Conservation (phyloP, 2,888 invertebrate species). For the Syrphus vitripennis region DNA sequence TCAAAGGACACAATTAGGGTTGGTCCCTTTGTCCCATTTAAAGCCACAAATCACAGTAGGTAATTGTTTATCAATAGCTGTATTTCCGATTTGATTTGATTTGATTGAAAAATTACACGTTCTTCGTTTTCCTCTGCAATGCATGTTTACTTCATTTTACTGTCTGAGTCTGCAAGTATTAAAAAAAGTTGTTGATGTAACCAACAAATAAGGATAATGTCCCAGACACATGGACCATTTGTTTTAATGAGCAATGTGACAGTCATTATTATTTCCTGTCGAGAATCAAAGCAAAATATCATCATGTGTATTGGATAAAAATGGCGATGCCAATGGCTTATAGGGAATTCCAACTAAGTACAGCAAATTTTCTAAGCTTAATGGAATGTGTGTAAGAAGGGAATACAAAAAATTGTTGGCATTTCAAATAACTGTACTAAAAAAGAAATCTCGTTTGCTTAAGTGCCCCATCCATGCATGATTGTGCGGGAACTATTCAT, state of each 20-base stretch:
- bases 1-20: neutral
- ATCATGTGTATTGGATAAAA: no score
- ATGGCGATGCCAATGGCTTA: no score
- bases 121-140: neutral
- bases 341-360: neutral
- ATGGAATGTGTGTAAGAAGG: neutral
- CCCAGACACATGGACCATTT: neutral
- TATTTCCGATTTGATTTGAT: neutral
- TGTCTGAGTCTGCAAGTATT: neutral
- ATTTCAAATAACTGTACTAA: no score
- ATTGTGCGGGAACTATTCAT: neutral
- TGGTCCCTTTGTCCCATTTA: neutral
- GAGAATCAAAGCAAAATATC: neutral
- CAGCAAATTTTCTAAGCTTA: neutral
- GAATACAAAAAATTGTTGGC: neutral
- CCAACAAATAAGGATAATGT: neutral
- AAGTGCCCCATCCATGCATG: neutral
- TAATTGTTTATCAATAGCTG: neutral
- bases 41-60: neutral
- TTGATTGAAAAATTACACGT: neutral
- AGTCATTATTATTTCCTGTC: neutral
- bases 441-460: neutral
- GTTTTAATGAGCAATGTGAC: neutral
- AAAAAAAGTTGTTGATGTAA: neutral
- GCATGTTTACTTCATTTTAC: neutral